Evolutionary conservation across 2,888 invertebrate genomes (phyloP), one percentile per base, ranked within the genome.

Genomic region (Operophtera brumata): DNA sequence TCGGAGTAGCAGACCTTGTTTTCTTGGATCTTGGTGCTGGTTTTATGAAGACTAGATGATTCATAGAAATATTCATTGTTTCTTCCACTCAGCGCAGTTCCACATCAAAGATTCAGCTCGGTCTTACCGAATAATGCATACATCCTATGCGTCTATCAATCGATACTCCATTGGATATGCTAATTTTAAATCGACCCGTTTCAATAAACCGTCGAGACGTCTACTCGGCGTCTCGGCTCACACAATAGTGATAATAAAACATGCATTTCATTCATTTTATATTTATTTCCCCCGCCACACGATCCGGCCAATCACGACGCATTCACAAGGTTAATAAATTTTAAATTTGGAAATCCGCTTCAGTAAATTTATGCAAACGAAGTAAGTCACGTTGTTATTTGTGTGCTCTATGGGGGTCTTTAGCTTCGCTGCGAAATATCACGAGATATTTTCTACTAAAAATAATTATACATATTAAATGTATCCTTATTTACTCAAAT

Each of bases 91-190:
- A 28, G 45, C 44, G 25, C 5, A 30, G 39, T 39, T 45, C 39
- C 37, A 43, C 40, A 39, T 47, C 43, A 37, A 37, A 35, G 36
- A 57, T 30, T 44, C 46, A 34, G 59, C 55, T 59, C 54, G 44
- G 32, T 52, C 14, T 32, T 47, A 54, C 45, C 35, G 59, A 64
- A 61, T 63, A 43, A 61, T 61, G 61, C 59, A 63, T 59, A 54
- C 44, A 47, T 45, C 49, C 51, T 46, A 61, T 60, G 54, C 58
- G 53, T 63, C 60, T 56, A 59, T 64, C 61, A 69, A 82, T 83
- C 78, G 82, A 81, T 80, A 74, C 41, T 70, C 77, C 82, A 80
- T 81, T 80, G 74, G 75, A 77, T 81, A 84, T 82, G 84, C 79
- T 68, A 73, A 81, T 81, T 82, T 82, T 73, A 80, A 80, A 84